Conservation (phyloP, 2,113 vertebrate genomes). For the Gadus chalcogrammus region DNA sequence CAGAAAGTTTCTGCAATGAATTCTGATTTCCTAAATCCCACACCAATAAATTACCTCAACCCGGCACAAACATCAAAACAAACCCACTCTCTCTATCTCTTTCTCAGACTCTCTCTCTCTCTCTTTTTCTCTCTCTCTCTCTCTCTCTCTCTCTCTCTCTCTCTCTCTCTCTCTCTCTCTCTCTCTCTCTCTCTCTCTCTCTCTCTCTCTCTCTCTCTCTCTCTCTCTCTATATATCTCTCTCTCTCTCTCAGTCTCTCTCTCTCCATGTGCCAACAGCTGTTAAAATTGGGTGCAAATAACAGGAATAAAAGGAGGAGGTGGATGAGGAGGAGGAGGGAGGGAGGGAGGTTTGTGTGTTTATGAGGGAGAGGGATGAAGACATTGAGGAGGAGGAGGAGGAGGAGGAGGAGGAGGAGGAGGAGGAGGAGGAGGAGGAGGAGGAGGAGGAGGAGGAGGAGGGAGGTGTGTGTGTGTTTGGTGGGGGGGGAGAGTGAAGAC, state of each 20-base stretch:
- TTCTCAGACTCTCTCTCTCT: constrained; percentile 16
- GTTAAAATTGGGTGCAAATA: not conserved
- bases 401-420: constrained; percentile 14
- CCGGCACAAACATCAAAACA: constrained; percentile 61
- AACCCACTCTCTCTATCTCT: constrained; percentile 17
- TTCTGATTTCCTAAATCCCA: constrained; percentile 69
- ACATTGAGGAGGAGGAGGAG: not conserved
- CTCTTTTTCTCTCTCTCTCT: too few relatives aligned
- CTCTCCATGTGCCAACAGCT: not conserved
- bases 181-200: constrained; percentile 13
- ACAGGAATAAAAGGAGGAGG: not conserved
- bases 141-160: too few relatives aligned
- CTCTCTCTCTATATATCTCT: too few relatives aligned
- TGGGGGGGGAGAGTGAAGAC: too few relatives aligned
- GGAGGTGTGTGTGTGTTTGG: too few relatives aligned
- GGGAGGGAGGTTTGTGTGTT: not conserved
- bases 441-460: not conserved
- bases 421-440: constrained; percentile 1
- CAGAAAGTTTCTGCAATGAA: constrained; percentile 61
- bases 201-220: constrained; percentile 12
- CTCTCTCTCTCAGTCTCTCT: not conserved
- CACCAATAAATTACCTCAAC: constrained; percentile 67
- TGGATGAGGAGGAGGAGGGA: not conserved
- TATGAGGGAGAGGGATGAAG: not conserved
- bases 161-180: too few relatives aligned